These are phyloP conservation scores for Megathymus violae DNA, from an alignment of 1,140 invertebrate genomes.

Conservation along the genomic window DNA sequence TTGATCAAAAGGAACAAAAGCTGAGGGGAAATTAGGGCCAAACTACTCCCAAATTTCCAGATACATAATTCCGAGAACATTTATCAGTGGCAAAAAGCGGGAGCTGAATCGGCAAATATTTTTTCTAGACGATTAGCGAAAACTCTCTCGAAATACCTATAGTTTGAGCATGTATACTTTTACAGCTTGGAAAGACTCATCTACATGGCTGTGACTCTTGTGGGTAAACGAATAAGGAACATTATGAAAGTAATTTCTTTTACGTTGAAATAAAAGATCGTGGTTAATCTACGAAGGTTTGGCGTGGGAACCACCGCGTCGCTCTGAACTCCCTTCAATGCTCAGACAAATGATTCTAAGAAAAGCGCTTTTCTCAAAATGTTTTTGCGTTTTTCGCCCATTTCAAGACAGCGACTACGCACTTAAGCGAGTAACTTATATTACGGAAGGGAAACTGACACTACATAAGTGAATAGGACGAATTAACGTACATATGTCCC, in stretches of 20 bases:
- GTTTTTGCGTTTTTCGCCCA: conserved; percentile 59
- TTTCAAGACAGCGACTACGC: conserved; percentile 34
- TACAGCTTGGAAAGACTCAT: conserved; percentile 26
- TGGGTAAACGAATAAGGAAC: conserved; percentile 24
- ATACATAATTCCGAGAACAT: conserved; percentile 73
- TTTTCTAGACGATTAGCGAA: conserved; percentile 80
- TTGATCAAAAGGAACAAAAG: conserved; percentile 29
- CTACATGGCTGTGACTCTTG: conserved; percentile 16
- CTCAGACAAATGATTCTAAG: conserved; percentile 80
- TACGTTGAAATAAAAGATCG: not conserved
- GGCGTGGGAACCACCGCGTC: conserved; percentile 75
- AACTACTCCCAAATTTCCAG: conserved; percentile 62
- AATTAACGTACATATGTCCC: not conserved
- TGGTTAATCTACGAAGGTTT: conserved; percentile 58
- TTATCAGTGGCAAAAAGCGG: conserved; percentile 71
- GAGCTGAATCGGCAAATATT: conserved; percentile 78
- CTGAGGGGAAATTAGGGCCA: conserved; percentile 46
- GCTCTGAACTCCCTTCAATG: conserved; percentile 76
- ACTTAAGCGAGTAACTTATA: conserved; percentile 25
- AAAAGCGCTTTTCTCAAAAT: conserved; percentile 71
- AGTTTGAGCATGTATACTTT: conserved; percentile 41
- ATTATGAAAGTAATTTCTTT: conserved; percentile 22
- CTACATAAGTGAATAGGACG: not conserved
- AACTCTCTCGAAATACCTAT: conserved; percentile 73
- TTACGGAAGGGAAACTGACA: not conserved